Evolutionary conservation across 2,113 vertebrate species (phyloP), one percentile per base, ranked within the genome.

Genomic region (Percopsis transmontana): DNA sequence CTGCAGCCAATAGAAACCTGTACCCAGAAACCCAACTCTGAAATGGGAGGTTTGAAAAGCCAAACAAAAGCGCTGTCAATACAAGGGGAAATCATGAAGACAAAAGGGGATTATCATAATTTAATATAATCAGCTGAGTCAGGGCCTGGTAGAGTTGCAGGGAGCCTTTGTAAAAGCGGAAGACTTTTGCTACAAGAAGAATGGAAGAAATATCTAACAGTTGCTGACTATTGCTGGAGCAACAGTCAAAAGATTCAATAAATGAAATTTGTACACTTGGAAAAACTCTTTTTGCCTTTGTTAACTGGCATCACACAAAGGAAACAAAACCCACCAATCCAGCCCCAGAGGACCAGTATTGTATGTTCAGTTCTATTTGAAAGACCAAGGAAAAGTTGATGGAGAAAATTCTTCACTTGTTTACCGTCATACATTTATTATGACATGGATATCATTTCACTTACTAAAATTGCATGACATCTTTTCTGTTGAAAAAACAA

Each of bases 51-150:
- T 55, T 57, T 20, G 11, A 57, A 16, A 13, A 18, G 2, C n/a
- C 16, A 3, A 15, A 9, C 18, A 24, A 33, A 58, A 2, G 5
- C 3, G 40, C 15, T 41, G 27, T 16, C 16, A 9, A 42, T 11
- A 44, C 1, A 4, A 21, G 40, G 21, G 13, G 41, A 50, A 64
- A 50, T 50, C 16, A 33, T 33, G 48, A 19, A 65, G 18, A 67
- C 60, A 61, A 66, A 67, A 41, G 18, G 10, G 52, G 70, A 77
- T 80, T 66, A 77, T 56, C 67, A 72, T 69, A 71, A 72, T 80
- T 71, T 68, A 66, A 47, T 55, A 3, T 66, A 64, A 73, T 76
- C 58, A 58, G 48, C 27, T 65, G 59, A 79, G 33, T 55, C 41
- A 59, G 40, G 15, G 48, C 1, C 48, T 56, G 52, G 48, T 15